A percentile compares a stretch with the other conserved stretches of the same genome.
Evolutionary conservation across 2,113 vertebrate genomes (phyloP).

Genomic region (Piliocolobus tephrosceles): DNA sequence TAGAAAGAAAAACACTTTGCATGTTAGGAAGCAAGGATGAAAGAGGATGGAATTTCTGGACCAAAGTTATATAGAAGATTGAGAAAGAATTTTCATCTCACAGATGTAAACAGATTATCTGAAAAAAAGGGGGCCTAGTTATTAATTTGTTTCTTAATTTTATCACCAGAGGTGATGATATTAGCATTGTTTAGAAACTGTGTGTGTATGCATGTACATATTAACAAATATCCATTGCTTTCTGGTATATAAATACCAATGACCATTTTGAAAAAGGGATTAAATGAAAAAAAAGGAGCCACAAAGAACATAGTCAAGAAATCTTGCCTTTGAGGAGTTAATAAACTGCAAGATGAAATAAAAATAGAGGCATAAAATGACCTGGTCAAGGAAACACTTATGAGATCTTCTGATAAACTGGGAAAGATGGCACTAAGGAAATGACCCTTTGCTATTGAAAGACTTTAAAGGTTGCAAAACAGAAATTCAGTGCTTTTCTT

Average conservation of each 20-base stretch:
- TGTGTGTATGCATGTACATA: not conserved
- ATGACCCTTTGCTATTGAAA: conserved; percentile 65
- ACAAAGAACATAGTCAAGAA: not conserved
- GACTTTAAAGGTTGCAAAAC: conserved; percentile 69
- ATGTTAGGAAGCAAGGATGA: not conserved
- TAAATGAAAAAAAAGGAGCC: not conserved
- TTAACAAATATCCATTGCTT: not conserved
- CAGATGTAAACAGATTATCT: not conserved
- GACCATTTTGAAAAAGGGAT: not conserved
- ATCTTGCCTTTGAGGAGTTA: not conserved
- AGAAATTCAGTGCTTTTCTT: conserved; percentile 72
- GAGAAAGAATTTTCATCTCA: not conserved
- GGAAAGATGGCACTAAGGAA: conserved; percentile 64
- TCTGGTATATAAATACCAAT: not conserved
- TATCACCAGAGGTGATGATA: not conserved
- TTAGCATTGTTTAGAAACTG: not conserved
- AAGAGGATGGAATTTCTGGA: not conserved
- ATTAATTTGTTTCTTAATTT: not conserved
- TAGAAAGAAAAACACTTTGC: not conserved
- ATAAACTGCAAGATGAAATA: conserved; percentile 1
- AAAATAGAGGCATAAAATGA: conserved; percentile 52
- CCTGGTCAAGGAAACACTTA: conserved; percentile 44
- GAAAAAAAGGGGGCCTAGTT: not conserved
- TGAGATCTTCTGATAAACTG: conserved; percentile 67
- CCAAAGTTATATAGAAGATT: not conserved